phyloP scores from a whole-genome alignment of 2,797 vertebrate species.

The Gymnothorax javanicus region DNA sequence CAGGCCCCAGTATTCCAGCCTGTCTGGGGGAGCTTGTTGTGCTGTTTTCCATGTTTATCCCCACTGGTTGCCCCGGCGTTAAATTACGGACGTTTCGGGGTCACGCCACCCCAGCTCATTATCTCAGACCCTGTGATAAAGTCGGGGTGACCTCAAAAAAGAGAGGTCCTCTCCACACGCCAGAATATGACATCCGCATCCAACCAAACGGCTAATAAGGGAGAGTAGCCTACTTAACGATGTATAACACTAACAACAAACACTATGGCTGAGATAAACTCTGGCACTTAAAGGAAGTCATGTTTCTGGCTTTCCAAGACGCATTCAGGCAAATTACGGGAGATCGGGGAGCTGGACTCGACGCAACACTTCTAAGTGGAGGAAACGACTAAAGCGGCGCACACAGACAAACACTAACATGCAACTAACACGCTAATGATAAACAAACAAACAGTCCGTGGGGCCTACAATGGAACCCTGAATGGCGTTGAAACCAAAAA shows the following conservation, averaged over 20 bases:
- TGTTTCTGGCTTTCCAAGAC: slow-evolving; percentile 8
- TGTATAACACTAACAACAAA: slow-evolving; percentile 50
- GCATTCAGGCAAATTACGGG: slow-evolving; percentile 27
- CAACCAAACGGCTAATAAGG: slow-evolving; percentile 51
- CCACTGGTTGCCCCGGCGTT: slow-evolving; percentile 28
- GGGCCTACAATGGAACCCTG: not conserved
- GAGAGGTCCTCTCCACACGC: slow-evolving; percentile 47
- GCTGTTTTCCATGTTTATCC: slow-evolving; percentile 19
- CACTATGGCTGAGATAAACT: slow-evolving; percentile 26
- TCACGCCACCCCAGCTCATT: slow-evolving; percentile 45
- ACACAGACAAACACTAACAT: slow-evolving; percentile 7
- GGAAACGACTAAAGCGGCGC: not conserved
- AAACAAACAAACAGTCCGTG: not conserved
- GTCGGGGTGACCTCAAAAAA: slow-evolving; percentile 39
- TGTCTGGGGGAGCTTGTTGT: slow-evolving; percentile 34
- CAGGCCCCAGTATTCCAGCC: slow-evolving; percentile 8
- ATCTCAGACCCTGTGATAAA: slow-evolving; percentile 47
- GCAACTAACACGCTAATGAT: not conserved
- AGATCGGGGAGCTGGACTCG: not conserved
- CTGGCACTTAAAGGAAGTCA: not conserved
- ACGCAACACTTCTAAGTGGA: not conserved
- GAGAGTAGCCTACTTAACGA: slow-evolving; percentile 29
- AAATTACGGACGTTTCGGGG: slow-evolving; percentile 38
- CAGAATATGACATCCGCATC: slow-evolving; percentile 50
- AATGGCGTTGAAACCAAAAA: not conserved